Percentiles rank a stretch among this genome's conserved stretches.
Evolutionary conservation across 2,113 vertebrate species (phyloP).

Genomic region (Bujurquina vittata): DNA sequence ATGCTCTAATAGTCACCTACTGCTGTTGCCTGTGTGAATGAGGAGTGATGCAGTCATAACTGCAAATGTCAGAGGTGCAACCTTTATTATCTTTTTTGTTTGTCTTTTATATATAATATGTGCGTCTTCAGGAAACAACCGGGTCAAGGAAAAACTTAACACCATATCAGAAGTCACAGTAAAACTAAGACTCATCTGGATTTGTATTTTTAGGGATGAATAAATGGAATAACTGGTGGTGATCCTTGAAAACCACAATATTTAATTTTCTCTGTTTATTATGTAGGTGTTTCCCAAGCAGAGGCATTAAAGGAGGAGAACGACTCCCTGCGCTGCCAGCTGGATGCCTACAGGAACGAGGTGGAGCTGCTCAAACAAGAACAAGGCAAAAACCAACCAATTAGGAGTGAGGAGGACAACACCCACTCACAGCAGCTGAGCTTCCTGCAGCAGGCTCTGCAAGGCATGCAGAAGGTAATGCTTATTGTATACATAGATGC

Average conservation of each 20-base stretch:
- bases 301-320: slow-evolving; percentile 95
- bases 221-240: background rate
- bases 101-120: background rate
- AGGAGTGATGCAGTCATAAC: background rate
- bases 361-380: slow-evolving; percentile 96
- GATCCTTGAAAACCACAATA: background rate
- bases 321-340: slow-evolving; percentile 94
- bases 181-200: background rate
- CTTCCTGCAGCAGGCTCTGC: slow-evolving; percentile 94
- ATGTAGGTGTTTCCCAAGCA: slow-evolving; percentile 82
- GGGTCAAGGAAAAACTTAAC: background rate
- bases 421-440: slow-evolving; percentile 92
- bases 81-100: background rate
- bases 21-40: background rate
- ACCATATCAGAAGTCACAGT: background rate
- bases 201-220: background rate
- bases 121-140: background rate
- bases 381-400: slow-evolving; percentile 85
- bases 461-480: slow-evolving; percentile 96
- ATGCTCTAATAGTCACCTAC: background rate
- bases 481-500: background rate
- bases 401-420: slow-evolving; percentile 86
- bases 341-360: slow-evolving; percentile 94
- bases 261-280: background rate
- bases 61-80: background rate